Evolutionary conservation across 1,140 invertebrate species (phyloP).

Genomic region (Cotesia vestalis): DNA sequence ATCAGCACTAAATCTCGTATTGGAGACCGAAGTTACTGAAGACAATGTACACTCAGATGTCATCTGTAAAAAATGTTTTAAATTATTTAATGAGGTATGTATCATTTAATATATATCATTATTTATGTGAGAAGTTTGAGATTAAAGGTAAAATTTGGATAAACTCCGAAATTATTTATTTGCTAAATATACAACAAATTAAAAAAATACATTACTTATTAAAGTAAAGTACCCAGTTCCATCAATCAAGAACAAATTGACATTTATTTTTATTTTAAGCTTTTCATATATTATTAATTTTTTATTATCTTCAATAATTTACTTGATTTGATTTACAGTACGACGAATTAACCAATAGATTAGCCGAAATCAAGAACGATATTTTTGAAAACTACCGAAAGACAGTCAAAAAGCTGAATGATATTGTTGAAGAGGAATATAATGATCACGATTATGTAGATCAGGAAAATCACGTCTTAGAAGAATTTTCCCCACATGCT

Average conservation of each 20-base stretch:
- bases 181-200: too few species aligned
- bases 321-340: slow-evolving; percentile 56
- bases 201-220: too few species aligned
- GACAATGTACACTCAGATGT: slow-evolving; percentile 66
- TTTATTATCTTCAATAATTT: slow-evolving; percentile 23
- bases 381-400: slow-evolving; percentile 61
- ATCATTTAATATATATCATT: not conserved
- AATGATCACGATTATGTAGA: slow-evolving; percentile 63
- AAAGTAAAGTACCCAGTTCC: too few species aligned
- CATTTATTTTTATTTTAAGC: slow-evolving; percentile 12
- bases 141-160: too few species aligned
- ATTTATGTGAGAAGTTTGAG: too few species aligned
- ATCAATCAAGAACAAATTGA: slow-evolving; percentile 5
- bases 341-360: slow-evolving; percentile 68
- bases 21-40: slow-evolving; percentile 64
- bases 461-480: slow-evolving; percentile 46
- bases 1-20: slow-evolving; percentile 63
- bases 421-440: slow-evolving; percentile 52
- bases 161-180: too few species aligned
- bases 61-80: slow-evolving; percentile 74
- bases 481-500: slow-evolving; percentile 27
- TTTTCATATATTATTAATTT: slow-evolving; percentile 17
- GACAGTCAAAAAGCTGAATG: slow-evolving; percentile 55
- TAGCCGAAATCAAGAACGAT: slow-evolving; percentile 64
- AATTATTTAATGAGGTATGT: slow-evolving; percentile 67